Evolutionary conservation across 2,888 invertebrate genomes (phyloP).

Genomic region (Rotaria socialis): DNA sequence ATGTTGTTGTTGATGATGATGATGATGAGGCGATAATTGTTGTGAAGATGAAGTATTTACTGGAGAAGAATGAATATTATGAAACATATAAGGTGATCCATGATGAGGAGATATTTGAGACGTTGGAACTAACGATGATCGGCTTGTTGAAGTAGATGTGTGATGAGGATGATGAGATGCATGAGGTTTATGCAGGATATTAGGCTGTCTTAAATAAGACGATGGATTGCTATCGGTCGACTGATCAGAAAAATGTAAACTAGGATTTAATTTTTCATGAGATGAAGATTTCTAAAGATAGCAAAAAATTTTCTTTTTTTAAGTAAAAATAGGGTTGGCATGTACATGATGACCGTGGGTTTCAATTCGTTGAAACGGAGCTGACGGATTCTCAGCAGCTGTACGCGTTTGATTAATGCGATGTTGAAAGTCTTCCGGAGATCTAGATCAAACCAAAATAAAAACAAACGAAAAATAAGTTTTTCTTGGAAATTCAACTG

Average conservation of each 20-base stretch:
- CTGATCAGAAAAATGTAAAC: not conserved
- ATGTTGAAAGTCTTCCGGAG: not conserved
- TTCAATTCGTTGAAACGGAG: not conserved
- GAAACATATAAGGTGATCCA: not conserved
- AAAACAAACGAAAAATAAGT: not conserved
- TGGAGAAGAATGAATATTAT: not conserved
- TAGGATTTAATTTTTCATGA: not conserved
- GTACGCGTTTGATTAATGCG: not conserved
- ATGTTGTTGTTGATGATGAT: not conserved
- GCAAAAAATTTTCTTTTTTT: not conserved
- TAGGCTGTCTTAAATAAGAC: not conserved
- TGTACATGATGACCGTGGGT: not conserved
- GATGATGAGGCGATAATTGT: not conserved
- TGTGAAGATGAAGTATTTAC: not conserved
- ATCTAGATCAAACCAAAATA: not conserved
- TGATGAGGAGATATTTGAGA: not conserved
- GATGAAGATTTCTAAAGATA: slow-evolving; percentile 14
- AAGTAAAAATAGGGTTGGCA: not conserved
- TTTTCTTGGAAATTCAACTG: not conserved
- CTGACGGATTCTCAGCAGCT: slow-evolving; percentile 5
- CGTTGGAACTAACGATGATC: not conserved
- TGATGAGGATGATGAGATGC: not conserved
- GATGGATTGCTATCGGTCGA: not conserved
- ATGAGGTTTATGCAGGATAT: not conserved
- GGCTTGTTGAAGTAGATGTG: not conserved